Percentiles rank a stretch among this genome's conserved stretches.
These are phyloP conservation scores for Coronaproctus castanopsis DNA, from an alignment of 2,888 invertebrate species.

Conservation along the genomic window DNA sequence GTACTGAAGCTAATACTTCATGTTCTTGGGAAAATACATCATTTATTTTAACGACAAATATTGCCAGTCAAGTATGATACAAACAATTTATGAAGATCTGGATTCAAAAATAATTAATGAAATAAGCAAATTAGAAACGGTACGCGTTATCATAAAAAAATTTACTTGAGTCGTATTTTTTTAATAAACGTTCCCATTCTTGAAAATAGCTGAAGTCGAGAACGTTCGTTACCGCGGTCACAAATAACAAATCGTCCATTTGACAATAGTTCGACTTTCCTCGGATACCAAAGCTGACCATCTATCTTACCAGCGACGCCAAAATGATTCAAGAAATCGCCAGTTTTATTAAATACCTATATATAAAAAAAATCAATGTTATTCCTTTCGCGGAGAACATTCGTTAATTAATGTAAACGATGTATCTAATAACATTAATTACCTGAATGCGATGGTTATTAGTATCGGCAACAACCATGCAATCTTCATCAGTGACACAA, in stretches of 20 bases:
- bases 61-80: too few species aligned
- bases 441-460: conserved; percentile 90
- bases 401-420: too few species aligned
- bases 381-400: too few species aligned
- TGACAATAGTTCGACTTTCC: conserved; percentile 81
- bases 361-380: too few species aligned
- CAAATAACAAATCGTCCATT: conserved; percentile 89
- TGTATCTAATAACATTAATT: too few species aligned
- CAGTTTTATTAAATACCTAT: conserved; percentile 88
- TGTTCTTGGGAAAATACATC: too few species aligned
- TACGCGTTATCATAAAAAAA: too few species aligned
- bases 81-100: too few species aligned
- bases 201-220: conserved; percentile 93
- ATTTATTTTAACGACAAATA: too few species aligned
- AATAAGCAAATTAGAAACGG: too few species aligned
- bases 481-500: conserved; percentile 82
- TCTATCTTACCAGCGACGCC: conserved; percentile 89
- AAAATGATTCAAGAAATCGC: conserved; percentile 81
- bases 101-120: too few species aligned
- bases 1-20: too few species aligned
- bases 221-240: conserved; percentile 88
- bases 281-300: conserved; percentile 90
- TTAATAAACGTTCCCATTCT: conserved; percentile 87
- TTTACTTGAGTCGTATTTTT: conserved; percentile 59
- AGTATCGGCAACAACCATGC: conserved; percentile 89